Evolutionary conservation across 2,888 invertebrate species (phyloP).

Genomic region (Athripsodes cinereus): DNA sequence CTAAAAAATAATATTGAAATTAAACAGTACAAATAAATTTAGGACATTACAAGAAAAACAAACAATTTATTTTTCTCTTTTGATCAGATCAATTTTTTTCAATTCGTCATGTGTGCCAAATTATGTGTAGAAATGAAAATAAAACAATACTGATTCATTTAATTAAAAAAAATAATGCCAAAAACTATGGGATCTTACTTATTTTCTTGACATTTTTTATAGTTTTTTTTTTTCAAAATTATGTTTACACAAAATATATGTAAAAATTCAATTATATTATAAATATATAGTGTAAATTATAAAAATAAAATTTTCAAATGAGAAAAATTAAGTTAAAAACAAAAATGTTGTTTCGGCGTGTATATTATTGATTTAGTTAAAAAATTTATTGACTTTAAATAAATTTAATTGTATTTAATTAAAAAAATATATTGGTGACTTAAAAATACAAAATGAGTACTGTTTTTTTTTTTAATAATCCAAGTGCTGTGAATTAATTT

Average conservation of each 20-base stretch:
- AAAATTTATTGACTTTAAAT: slow-evolving; percentile 15
- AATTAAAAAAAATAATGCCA: no score
- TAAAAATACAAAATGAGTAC: slow-evolving; percentile 9
- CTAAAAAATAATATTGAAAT: not conserved
- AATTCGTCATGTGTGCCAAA: no score
- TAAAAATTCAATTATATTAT: no score
- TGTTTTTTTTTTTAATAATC: slow-evolving; percentile 13
- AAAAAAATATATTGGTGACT: slow-evolving; percentile 15
- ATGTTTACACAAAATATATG: no score
- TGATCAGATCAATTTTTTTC: not conserved
- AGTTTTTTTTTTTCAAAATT: no score
- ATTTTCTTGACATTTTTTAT: no score
- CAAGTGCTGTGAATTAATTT: slow-evolving; percentile 27
- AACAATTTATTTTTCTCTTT: not conserved
- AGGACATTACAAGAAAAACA: no score
- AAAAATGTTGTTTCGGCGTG: not conserved
- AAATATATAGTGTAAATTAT: not conserved
- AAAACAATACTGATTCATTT: no score
- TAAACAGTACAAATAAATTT: not conserved
- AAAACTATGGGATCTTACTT: no score
- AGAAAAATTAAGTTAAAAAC: not conserved
- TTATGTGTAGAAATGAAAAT: no score
- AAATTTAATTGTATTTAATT: no score
- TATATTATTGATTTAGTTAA: slow-evolving; percentile 17
- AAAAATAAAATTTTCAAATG: not conserved